Evolutionary conservation across 2,888 invertebrate species (phyloP), one percentile per base, ranked within the genome.

Genomic region (Prenolepis imparis): DNA sequence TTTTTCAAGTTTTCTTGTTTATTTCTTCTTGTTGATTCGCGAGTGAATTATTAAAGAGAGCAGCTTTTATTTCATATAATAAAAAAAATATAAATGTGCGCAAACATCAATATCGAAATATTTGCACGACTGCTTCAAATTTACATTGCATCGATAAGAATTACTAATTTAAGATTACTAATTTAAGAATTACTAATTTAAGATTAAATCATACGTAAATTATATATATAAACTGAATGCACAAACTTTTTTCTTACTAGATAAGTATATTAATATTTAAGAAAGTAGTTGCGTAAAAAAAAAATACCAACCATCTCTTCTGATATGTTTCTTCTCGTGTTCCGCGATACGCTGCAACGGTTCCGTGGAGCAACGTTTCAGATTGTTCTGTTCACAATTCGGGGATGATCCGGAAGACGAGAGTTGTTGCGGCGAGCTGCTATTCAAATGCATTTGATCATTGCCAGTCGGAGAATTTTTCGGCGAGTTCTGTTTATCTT

Each of bases 261-360:
- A 36, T 36, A 36, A 28, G 28, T 28, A 28, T 5, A 8, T 24
- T 44, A 59, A 24, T 57, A 68, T 39, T 52, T 78, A 9, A 57
- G 15, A 67, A 77, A 48, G 18, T 48, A 48, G 9, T 4, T 21
- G 57, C n/a, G 3, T n/a, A 32, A 63, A 48, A 44, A 39, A 78
- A 48, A 44, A 39, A 78, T 85, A 91, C 92, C 87, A 82, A 94
- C 94, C 94, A 84, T 94, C 93, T 87, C 91, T 92, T 86, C 92
- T 93, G 39, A 90, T 85, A 64, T 93, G 91, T 86, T 94, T 94
- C 83, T 93, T 93, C 67, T 94, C 94, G 70, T 93, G 90, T 77
- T 94, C 94, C 28, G 89, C 86, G 73, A 93, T 90, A 52, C 93
- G 90, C 24, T 92, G 91, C 82, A 93, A 84, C 18, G 90, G 72